Evolutionary conservation across 2,113 vertebrate genomes (phyloP).

Genomic region (Jaculus jaculus): DNA sequence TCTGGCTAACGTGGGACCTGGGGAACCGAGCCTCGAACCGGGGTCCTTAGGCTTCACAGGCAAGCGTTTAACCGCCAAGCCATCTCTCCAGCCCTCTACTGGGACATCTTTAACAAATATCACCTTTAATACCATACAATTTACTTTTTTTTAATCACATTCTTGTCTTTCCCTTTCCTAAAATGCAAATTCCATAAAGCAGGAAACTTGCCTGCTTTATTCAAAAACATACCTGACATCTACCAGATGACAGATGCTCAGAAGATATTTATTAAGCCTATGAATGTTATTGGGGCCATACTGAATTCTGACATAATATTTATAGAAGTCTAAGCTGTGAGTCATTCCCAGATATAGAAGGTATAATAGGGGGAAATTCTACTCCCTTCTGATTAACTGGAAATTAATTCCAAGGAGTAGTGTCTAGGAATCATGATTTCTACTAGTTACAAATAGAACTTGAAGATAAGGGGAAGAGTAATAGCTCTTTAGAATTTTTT

Average conservation of each 20-base stretch:
- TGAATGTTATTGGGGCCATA: background rate
- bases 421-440: background rate
- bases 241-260: background rate
- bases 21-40: no score
- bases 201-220: background rate
- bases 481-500: background rate
- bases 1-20: no score
- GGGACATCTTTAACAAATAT: background rate
- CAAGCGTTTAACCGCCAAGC: no score
- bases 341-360: background rate
- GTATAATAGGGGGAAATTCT: background rate
- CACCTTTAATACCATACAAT: background rate
- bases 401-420: background rate
- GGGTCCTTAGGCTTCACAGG: no score
- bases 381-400: background rate
- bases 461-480: background rate
- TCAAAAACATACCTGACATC: background rate
- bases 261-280: background rate
- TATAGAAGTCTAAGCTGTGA: background rate
- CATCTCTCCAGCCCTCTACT: no score
- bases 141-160: background rate
- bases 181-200: background rate
- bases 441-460: background rate
- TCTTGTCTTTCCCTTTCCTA: background rate
- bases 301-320: background rate